Percentiles rank a stretch among this genome's conserved stretches.
Conservation (phyloP, 2,888 invertebrate species). For the Diaperis boleti region DNA sequence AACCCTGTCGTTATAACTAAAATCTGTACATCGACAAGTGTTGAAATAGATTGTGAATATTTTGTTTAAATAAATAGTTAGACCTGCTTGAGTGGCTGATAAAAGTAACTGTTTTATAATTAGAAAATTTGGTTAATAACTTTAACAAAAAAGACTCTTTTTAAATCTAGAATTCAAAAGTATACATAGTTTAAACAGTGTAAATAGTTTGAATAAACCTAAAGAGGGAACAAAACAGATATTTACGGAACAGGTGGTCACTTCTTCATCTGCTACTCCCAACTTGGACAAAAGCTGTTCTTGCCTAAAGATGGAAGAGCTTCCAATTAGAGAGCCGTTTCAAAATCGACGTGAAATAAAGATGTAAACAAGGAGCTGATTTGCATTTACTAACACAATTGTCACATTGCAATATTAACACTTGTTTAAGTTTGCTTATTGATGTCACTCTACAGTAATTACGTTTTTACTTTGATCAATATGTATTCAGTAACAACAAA, state of each 20-base stretch:
- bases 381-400: slow-evolving; percentile 42
- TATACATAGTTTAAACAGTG: too few relatives aligned
- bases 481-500: slow-evolving; percentile 39
- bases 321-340: slow-evolving; percentile 33
- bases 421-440: slow-evolving; percentile 42
- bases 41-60: too few relatives aligned
- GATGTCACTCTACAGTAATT: slow-evolving; percentile 42
- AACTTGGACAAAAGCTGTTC: background rate
- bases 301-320: slow-evolving; percentile 2
- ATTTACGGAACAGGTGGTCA: background rate
- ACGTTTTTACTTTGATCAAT: slow-evolving; percentile 40
- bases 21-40: too few relatives aligned
- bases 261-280: background rate
- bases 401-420: slow-evolving; percentile 40
- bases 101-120: too few relatives aligned
- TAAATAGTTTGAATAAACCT: too few relatives aligned
- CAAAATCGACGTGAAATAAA: slow-evolving; percentile 25
- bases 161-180: too few relatives aligned
- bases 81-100: too few relatives aligned
- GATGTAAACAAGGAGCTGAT: slow-evolving; percentile 32
- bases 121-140: too few relatives aligned
- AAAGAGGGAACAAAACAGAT: background rate
- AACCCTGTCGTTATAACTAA: too few relatives aligned
- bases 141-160: too few relatives aligned
- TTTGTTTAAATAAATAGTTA: too few relatives aligned